Evolutionary conservation across 2,113 vertebrate species (phyloP), one percentile per base, ranked within the genome.

Genomic region (Tetraodon nigroviridis): DNA sequence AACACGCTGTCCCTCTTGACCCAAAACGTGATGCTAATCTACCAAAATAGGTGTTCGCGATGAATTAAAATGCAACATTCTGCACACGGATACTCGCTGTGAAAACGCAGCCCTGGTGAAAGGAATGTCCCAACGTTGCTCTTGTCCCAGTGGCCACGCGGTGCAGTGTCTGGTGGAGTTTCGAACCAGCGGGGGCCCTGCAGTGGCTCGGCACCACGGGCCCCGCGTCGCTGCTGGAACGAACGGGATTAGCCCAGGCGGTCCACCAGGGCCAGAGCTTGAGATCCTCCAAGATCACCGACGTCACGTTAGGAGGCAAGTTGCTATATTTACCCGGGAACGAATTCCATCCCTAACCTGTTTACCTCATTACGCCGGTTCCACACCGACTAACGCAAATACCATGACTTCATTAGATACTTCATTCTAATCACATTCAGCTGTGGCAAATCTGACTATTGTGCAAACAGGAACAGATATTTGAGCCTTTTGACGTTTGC

Each of bases 101-200:
- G 32, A 37, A 12, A 37, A 11, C 11, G 24, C 24, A 27, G 24
- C 24, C 24, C 7, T 27, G 24, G 7, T 27, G 24, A 27, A 27
- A 27, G 24, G 32, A 37, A 10, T 47, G 0, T 27, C 1, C 11
- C 19, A 11, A 11, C 48, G 55, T 6, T 48, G 41, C 10, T 57
- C 21, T 54, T 51, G 47, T 58, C 67, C 7, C 83, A 93, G 92
- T 56, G 81, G 83, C 0, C 76, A 80, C 55, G 87, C 90, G 37
- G 80, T 93, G 58, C 78, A 88, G 76, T 91, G 84, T 6, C 81
- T 93, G 0, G 82, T 90, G 41, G 82, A 87, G 22, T 92, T 94
- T 20, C 21, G 69, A 5, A 91, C 85, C 0, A 80, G 59, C 21
- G 77, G 7, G 7, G n/a, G 76, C 90, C 29, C 75, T 87, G 55